Base-by-base conservation (phyloP, 2,113 vertebrate genomes). In the Mesitornis unicolor region DNA sequence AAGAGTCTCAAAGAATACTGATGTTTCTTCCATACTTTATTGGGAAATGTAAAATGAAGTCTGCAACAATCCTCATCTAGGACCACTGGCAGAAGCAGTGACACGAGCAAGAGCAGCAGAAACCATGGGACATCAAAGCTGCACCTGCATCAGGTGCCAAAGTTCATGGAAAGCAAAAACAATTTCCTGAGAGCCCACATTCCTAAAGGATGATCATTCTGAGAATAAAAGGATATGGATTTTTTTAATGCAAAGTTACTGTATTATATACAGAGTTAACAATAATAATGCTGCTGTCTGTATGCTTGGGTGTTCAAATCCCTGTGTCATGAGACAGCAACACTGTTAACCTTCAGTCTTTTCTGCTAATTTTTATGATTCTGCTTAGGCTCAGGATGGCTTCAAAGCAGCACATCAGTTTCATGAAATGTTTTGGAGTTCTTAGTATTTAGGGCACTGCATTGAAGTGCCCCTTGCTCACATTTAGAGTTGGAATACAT, bases 261-360 rank as follows among this genome's bases (percentile, higher is more conserved):
- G 42, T 11, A 33, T 33, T 61, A 38, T 13, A 47, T 10, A 74
- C 8, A 45, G 7, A 48, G 35, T 77, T 51, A 64, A 17, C 17
- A 74, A 57, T 16, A 7, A 43, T 11, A 50, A n/a, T 1, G 4
- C 26, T 60, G 20, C 25, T 38, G 14, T 15, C 68, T 54, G 20
- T 8, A 36, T 36, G 19, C 64, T 53, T 29, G 10, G 25, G 25
- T 57, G 63, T 53, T 84, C 36, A 53, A 74, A 89, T 20, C 25
- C 53, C 47, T 51, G 42, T 11, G 28, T 12, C 26, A 50, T 4
- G 25, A 61, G 31, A 36, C 11, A 83, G 61, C 40, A 87, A 36
- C 51, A 43, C 36, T 33, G 19, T 18, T 67, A 54, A 26, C 28
- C 19, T 60, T 77, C 0, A 0, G 13, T 50, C 38, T 53, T 25